Conservation (phyloP, 2,888 invertebrate species). For the Poecilobothrus nobilitatus region DNA sequence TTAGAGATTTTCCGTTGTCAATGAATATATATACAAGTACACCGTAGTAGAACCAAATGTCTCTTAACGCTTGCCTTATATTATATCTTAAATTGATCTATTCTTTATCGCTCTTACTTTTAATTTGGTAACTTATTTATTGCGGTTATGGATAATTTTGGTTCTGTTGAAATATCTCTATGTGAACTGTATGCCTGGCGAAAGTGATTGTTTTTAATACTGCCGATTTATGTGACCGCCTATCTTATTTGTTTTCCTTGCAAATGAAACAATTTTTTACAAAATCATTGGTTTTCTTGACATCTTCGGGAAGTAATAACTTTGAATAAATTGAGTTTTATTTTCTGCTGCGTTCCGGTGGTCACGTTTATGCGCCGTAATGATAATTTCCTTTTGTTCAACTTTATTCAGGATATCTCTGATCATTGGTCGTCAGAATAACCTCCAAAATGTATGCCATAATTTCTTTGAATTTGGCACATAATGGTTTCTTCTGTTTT, state of each 20-base stretch:
- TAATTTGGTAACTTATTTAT: slow-evolving; percentile 20
- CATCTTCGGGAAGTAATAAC: slow-evolving; percentile 18
- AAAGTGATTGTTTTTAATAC: slow-evolving; percentile 17
- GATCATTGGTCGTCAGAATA: slow-evolving; percentile 15
- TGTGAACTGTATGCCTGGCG: slow-evolving; percentile 19
- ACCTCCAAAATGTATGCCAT: slow-evolving; percentile 14
- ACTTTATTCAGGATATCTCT: slow-evolving; percentile 12
- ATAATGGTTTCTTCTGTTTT: slow-evolving; percentile 15
- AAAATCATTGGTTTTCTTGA: slow-evolving; percentile 8
- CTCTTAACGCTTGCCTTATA: slow-evolving; percentile 19
- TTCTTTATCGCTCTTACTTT: slow-evolving; percentile 16
- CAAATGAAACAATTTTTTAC: slow-evolving; percentile 14
- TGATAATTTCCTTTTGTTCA: slow-evolving; percentile 17
- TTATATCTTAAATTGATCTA: slow-evolving; percentile 18
- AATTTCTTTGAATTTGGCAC: slow-evolving; percentile 17
- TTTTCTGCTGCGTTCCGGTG: slow-evolving; percentile 19
- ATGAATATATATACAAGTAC: slow-evolving; percentile 21
- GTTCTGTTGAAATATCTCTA: slow-evolving; percentile 21
- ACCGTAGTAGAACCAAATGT: slow-evolving; percentile 20
- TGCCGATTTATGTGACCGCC: slow-evolving; percentile 18
- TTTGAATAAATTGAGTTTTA: slow-evolving; percentile 18
- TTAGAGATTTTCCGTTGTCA: slow-evolving; percentile 21
- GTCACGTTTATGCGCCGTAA: slow-evolving; percentile 10
- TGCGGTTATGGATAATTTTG: slow-evolving; percentile 16
- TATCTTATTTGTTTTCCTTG: slow-evolving; percentile 19